These are phyloP conservation scores for Pterocles orientalis DNA, from an alignment of 2,113 vertebrate genomes.

Conservation along the genomic window DNA sequence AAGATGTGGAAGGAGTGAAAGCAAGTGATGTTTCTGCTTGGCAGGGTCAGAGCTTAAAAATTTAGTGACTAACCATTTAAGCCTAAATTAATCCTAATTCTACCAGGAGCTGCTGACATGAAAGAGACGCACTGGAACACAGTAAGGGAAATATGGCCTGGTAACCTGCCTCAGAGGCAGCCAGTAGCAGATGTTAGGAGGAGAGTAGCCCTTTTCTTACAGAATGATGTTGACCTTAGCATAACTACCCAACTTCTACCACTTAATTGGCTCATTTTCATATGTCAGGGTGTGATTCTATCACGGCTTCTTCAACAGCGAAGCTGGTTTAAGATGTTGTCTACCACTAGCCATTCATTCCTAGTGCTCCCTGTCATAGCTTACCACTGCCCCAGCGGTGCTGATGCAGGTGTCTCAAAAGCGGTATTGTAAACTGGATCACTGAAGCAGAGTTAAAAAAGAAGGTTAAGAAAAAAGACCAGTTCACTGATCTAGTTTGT, in stretches of 20 bases:
- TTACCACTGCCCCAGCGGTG: background rate
- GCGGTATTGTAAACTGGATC: background rate
- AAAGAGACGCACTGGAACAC: background rate
- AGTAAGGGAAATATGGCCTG: background rate
- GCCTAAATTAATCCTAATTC: background rate
- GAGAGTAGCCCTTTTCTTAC: background rate
- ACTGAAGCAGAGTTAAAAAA: background rate
- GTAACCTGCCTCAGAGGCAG: background rate
- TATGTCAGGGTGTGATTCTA: background rate
- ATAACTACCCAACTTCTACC: background rate
- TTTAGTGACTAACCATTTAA: background rate
- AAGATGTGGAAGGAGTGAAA: background rate
- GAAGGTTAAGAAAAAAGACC: constrained; percentile 23
- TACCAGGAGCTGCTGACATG: background rate
- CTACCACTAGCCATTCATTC: background rate
- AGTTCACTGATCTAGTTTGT: constrained; percentile 62
- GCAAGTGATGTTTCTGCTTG: background rate
- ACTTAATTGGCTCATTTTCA: background rate
- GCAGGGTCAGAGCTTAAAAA: background rate
- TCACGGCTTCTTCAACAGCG: background rate
- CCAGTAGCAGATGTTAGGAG: background rate
- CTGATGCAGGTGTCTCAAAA: background rate
- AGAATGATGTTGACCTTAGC: background rate
- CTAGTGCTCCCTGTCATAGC: background rate
- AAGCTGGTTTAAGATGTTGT: background rate